Evolutionary conservation across 2,797 vertebrate species (phyloP).

Genomic region (Pogonophryne albipinna): DNA sequence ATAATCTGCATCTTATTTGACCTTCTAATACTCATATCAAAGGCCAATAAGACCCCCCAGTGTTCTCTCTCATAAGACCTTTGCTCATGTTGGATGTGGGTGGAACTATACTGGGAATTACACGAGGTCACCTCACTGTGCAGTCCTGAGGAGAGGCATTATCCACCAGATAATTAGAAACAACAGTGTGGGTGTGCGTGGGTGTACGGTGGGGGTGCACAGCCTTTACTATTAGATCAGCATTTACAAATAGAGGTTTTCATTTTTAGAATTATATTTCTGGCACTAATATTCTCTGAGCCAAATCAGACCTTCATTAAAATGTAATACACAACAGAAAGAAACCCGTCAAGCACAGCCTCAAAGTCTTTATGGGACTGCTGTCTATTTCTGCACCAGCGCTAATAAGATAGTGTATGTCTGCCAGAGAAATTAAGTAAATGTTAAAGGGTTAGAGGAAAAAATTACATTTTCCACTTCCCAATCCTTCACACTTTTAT

Average conservation of each 20-base stretch:
- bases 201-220: no score
- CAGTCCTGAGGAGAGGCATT: no score
- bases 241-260: no score
- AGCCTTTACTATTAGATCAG: neutral
- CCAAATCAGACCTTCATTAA: neutral
- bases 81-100: neutral
- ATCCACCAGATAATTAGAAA: neutral
- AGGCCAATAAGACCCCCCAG: neutral
- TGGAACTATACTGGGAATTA: neutral
- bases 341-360: neutral
- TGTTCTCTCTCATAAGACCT: neutral
- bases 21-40: no score
- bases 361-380: neutral
- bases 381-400: neutral
- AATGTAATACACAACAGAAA: neutral
- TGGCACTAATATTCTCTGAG: neutral
- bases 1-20: no score
- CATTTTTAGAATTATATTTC: neutral
- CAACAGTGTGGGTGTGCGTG: neutral
- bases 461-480: no score
- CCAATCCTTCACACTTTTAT: no score
- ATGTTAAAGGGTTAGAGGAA: conserved; percentile 19
- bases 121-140: neutral
- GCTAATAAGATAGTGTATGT: neutral
- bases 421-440: neutral